phyloP scores from a whole-genome alignment of 2,888 invertebrate species.

The Scaptodrosophila latifasciaeformis region DNA sequence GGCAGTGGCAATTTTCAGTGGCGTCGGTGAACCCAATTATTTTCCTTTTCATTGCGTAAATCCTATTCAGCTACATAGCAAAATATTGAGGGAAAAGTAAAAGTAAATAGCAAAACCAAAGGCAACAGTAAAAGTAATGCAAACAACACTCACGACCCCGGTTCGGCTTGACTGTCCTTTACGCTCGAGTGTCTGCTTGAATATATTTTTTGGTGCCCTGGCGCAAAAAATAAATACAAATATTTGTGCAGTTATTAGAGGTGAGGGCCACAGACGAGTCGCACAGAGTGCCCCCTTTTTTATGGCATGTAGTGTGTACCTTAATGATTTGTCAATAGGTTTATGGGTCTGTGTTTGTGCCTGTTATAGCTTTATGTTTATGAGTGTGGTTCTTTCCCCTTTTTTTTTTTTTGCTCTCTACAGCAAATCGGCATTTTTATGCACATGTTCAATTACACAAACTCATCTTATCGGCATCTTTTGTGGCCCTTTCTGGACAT shows the following conservation, averaged over 20 bases:
- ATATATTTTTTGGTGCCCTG: slow-evolving; percentile 13
- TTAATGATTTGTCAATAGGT: slow-evolving; percentile 54
- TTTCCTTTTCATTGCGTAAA: slow-evolving; percentile 27
- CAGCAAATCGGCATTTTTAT: not conserved
- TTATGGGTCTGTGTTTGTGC: slow-evolving; percentile 27
- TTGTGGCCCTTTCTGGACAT: slow-evolving; percentile 24
- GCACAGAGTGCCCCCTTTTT: not conserved
- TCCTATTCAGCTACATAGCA: not conserved
- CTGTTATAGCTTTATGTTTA: not conserved
- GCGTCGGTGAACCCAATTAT: slow-evolving; percentile 8
- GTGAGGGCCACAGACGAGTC: not conserved
- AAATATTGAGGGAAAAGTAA: slow-evolving; percentile 30
- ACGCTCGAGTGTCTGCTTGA: slow-evolving; percentile 27
- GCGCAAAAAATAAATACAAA: slow-evolving; percentile 35
- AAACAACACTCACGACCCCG: slow-evolving; percentile 33
- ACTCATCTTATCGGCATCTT: slow-evolving; percentile 41
- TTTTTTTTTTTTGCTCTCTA: not conserved
- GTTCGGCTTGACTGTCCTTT: slow-evolving; percentile 6
- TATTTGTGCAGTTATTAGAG: slow-evolving; percentile 42
- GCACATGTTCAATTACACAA: slow-evolving; percentile 13
- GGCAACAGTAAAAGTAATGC: slow-evolving; percentile 29
- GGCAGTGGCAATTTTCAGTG: not conserved
- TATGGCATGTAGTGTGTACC: slow-evolving; percentile 10
- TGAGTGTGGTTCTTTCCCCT: not conserved
- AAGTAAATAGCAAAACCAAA: slow-evolving; percentile 22